Conservation (phyloP, 2,113 vertebrate species). For the Osmerus mordax region DNA sequence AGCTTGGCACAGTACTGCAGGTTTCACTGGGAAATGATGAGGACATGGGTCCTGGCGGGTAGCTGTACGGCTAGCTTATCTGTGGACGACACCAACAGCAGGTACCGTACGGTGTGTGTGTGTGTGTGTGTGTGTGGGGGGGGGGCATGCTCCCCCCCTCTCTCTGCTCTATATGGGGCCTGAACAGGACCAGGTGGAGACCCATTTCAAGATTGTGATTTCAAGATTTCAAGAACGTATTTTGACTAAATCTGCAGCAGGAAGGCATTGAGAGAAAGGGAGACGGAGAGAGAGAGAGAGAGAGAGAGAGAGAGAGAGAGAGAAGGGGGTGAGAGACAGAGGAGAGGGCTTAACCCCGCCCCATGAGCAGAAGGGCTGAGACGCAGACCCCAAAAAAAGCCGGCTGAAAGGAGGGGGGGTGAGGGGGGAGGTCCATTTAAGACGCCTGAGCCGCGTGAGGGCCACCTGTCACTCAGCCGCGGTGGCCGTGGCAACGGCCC, state of each 20-base stretch:
- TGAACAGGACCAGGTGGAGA: constrained; percentile 43
- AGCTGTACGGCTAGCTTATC: not conserved
- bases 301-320: constrained; percentile 36
- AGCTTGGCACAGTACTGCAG: constrained; percentile 63
- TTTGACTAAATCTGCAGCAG: constrained; percentile 50
- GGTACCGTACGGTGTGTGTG: not conserved
- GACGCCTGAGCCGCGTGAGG: constrained; percentile 52
- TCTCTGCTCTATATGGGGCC: constrained; percentile 32
- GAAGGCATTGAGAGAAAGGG: constrained; percentile 20
- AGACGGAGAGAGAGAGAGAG: constrained; percentile 6
- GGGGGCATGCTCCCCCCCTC: not conserved
- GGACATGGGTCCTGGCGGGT: constrained; percentile 52
- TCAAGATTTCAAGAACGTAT: constrained; percentile 25
- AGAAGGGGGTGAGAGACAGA: constrained; percentile 21
- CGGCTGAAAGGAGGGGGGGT: not conserved
- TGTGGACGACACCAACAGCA: not conserved
- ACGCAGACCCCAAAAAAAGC: not conserved
- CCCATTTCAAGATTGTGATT: constrained; percentile 42
- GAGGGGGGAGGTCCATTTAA: constrained; percentile 36
- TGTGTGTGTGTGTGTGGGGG: not conserved
- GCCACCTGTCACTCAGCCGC: constrained; percentile 69
- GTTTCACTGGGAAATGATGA: constrained; percentile 53
- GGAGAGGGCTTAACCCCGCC: constrained; percentile 30
- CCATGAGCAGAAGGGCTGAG: constrained; percentile 23
- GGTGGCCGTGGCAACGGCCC: constrained; percentile 64